Percentiles rank a stretch among this genome's conserved stretches.
phyloP scores from a whole-genome alignment of 2,113 vertebrate genomes.

The Myrmecobius fasciatus region DNA sequence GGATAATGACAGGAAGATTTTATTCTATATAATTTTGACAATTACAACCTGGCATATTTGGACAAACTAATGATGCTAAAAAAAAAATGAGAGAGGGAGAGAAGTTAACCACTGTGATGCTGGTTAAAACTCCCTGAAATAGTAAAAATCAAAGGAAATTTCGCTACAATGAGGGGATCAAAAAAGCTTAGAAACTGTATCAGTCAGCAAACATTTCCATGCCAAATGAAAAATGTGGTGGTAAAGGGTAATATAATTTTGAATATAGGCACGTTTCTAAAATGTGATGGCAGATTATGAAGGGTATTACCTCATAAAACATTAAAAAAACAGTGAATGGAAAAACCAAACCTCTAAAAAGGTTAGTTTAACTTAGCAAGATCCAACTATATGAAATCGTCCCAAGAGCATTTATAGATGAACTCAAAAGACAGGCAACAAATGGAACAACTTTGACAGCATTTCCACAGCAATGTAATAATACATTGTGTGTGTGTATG shows the following conservation, averaged over 20 bases:
- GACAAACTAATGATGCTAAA: not conserved
- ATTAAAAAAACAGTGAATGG: not conserved
- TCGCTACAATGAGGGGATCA: not conserved
- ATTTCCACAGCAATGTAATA: not conserved
- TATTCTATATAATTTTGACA: not conserved
- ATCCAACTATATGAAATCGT: not conserved
- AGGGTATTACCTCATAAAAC: not conserved
- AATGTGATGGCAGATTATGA: not conserved
- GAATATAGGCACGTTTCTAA: not conserved
- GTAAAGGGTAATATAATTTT: not conserved
- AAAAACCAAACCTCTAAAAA: not conserved
- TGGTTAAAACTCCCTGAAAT: not conserved
- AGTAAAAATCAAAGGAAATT: not conserved
- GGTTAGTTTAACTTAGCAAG: not conserved
- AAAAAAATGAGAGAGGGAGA: not conserved
- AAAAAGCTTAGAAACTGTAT: not conserved
- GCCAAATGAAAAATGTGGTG: not conserved
- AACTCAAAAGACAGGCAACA: not conserved
- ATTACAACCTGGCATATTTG: not conserved
- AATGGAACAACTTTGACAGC: not conserved
- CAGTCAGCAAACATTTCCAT: not conserved
- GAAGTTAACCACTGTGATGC: not conserved
- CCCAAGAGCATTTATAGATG: not conserved
- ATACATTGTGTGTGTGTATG: no score
- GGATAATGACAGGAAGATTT: not conserved